Conservation (phyloP, 2,888 invertebrate genomes). For the Subacronicta megacephala region DNA sequence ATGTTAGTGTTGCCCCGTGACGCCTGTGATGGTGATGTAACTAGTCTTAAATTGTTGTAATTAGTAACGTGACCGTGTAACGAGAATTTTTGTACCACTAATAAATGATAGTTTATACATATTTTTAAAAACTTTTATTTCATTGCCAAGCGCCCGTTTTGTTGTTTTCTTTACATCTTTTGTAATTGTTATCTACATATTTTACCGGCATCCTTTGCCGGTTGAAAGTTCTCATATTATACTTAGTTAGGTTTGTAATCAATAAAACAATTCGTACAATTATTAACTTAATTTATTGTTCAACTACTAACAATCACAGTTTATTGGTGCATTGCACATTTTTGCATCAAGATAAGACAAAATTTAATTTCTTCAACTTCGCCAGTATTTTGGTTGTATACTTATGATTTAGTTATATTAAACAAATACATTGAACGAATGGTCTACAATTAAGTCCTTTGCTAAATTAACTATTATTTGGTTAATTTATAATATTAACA, state of each 20-base stretch:
- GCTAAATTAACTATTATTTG: conserved; percentile 11
- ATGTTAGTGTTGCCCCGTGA: conserved; percentile 23
- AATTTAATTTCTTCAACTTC: conserved; percentile 19
- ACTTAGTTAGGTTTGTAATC: not conserved
- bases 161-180: too few species aligned
- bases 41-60: conserved; percentile 58
- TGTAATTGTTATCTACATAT: too few species aligned
- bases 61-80: conserved; percentile 58
- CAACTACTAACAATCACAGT: conserved; percentile 82
- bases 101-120: conserved; percentile 68
- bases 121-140: conserved; percentile 29
- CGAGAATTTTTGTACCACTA: conserved; percentile 74
- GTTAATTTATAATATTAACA: conserved; percentile 34
- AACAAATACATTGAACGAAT: conserved; percentile 33
- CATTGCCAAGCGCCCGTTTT: not conserved
- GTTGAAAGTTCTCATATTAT: too few species aligned
- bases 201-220: not conserved
- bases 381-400: conserved; percentile 45
- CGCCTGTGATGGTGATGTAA: conserved; percentile 39
- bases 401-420: conserved; percentile 18
- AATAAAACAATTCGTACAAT: conserved; percentile 41
- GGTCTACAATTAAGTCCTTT: conserved; percentile 7
- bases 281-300: conserved; percentile 75
- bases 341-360: conserved; percentile 36
- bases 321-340: conserved; percentile 66